phyloP scores from a whole-genome alignment of 1,140 invertebrate species.

The Apocrypta bakeri region DNA sequence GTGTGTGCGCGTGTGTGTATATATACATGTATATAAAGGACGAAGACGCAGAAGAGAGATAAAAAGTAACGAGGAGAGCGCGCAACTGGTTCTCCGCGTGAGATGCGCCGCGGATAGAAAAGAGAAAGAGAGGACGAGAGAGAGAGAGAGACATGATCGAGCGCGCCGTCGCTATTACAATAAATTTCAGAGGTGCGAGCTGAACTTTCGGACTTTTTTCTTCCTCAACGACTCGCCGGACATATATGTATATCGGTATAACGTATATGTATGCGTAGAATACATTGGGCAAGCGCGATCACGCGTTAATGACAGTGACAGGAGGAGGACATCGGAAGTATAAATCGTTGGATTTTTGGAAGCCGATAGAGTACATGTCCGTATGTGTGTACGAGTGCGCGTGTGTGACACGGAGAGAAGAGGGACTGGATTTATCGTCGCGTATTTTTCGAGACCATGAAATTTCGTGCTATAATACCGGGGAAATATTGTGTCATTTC shows the following conservation, averaged over 20 bases:
- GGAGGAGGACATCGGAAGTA: neutral
- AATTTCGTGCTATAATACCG: conserved; percentile 5
- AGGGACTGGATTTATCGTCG: too few species aligned
- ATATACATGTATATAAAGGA: neutral
- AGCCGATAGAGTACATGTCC: neutral
- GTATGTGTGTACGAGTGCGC: neutral
- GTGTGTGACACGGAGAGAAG: neutral
- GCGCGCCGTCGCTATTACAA: conserved; percentile 9
- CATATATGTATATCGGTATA: too few species aligned
- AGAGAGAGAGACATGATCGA: neutral
- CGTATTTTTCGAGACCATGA: neutral
- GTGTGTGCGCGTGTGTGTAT: neutral
- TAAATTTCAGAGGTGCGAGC: conserved; percentile 8
- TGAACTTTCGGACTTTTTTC: neutral
- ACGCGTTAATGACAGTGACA: neutral
- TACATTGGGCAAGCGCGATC: too few species aligned
- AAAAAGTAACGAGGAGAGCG: neutral
- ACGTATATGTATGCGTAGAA: too few species aligned
- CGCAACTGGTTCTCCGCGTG: conserved; percentile 32
- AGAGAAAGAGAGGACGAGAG: neutral
- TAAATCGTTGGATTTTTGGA: neutral
- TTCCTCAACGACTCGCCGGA: neutral
- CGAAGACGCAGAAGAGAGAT: neutral
- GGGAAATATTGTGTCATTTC: conserved; percentile 36
- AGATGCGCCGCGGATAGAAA: neutral